Evolutionary conservation across 1,140 invertebrate genomes (phyloP).

Genomic region (Drosophila burlai): DNA sequence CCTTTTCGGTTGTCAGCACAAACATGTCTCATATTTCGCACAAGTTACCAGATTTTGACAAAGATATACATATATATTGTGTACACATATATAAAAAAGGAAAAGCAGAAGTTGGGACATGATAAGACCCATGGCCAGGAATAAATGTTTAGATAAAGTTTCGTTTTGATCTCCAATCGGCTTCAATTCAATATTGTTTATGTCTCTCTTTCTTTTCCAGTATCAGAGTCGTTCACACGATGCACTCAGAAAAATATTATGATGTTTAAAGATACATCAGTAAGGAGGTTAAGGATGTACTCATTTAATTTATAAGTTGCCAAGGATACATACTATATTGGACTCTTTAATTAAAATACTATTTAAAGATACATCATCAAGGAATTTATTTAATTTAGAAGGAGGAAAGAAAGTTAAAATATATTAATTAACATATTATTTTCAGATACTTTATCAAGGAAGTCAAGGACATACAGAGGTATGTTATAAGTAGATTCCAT

Average conservation of each 20-base stretch:
- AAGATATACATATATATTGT: neutral
- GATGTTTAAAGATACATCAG: neutral
- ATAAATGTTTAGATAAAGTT: conserved; percentile 55
- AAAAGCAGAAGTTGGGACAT: conserved; percentile 1
- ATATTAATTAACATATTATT: no score
- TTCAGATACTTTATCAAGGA: neutral
- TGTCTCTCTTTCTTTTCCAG: neutral
- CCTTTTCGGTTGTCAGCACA: conserved; percentile 9
- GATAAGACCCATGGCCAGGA: conserved; percentile 24
- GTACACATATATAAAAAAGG: no score
- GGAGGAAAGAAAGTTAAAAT: no score
- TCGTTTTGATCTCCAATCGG: conserved; percentile 4
- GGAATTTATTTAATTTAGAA: no score
- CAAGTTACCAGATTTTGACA: conserved; percentile 18
- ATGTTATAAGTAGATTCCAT: neutral
- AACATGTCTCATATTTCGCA: conserved; percentile 41
- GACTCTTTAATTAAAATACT: no score
- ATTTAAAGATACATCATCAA: no score
- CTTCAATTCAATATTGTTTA: conserved; percentile 5
- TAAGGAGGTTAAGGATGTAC: neutral
- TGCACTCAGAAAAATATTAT: neutral
- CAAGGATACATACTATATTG: neutral
- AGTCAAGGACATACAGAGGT: neutral
- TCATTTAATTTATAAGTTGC: neutral
- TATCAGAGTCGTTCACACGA: conserved; percentile 4